Percentiles rank a stretch among this genome's conserved stretches.
These are phyloP conservation scores for Vanessa cardui DNA, from an alignment of 2,888 invertebrate species.

Conservation along the genomic window DNA sequence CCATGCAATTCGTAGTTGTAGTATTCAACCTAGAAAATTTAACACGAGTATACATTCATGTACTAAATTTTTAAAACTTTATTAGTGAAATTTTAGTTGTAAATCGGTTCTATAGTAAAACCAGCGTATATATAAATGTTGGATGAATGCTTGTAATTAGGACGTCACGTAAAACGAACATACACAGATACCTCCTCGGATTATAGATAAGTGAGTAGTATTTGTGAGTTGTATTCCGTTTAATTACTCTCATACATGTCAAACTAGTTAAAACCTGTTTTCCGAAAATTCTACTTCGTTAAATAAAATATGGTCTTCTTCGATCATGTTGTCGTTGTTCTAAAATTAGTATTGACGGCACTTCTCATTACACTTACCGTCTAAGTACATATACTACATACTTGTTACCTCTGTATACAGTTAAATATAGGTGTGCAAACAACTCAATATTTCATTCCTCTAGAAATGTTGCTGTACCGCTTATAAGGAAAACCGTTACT, in stretches of 20 bases:
- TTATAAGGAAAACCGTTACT: constrained; percentile 20
- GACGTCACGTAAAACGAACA: constrained; percentile 9
- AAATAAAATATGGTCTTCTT: too few species aligned
- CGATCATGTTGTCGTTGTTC: too few species aligned
- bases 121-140: constrained; percentile 2
- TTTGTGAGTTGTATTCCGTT: background rate
- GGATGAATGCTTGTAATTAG: constrained; percentile 26
- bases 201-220: background rate
- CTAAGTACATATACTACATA: background rate
- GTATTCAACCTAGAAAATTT: background rate
- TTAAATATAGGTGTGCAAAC: too few species aligned
- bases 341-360: too few species aligned
- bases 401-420: too few species aligned
- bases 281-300: background rate
- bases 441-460: constrained; percentile 21
- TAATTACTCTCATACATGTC: background rate
- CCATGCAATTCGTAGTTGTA: background rate
- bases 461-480: constrained; percentile 20
- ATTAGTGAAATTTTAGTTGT: constrained; percentile 5
- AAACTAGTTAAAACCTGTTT: background rate
- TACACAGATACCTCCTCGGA: background rate
- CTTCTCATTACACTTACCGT: too few species aligned
- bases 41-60: background rate
- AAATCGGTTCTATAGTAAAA: background rate
- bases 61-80: background rate